These are phyloP conservation scores for Drosophila guanche DNA, from an alignment of 1,140 invertebrate species.

Conservation along the genomic window DNA sequence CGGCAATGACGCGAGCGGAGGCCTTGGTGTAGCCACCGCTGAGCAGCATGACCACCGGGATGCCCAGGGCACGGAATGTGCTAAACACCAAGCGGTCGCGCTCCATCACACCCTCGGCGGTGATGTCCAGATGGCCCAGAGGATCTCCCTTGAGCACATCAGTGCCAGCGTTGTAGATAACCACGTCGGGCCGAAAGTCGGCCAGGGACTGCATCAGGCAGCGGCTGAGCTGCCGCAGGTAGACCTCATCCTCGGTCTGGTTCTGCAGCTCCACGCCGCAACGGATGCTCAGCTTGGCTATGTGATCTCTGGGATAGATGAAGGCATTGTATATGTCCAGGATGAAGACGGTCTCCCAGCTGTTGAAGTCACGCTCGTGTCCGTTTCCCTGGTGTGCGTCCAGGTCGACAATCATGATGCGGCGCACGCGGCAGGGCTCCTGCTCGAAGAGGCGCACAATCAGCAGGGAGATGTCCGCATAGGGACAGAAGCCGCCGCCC, in stretches of 20 bases:
- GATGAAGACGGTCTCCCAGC: slow-evolving; percentile 90
- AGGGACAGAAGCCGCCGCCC: slow-evolving; percentile 94
- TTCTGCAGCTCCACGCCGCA: slow-evolving; percentile 88
- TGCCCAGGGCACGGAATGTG: slow-evolving; percentile 86
- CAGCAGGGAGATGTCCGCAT: slow-evolving; percentile 93
- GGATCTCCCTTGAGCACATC: slow-evolving; percentile 92
- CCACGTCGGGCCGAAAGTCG: slow-evolving; percentile 91
- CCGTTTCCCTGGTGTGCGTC: slow-evolving; percentile 97
- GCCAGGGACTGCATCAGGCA: slow-evolving; percentile 87
- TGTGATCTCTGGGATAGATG: slow-evolving; percentile 92
- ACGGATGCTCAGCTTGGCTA: slow-evolving; percentile 90
- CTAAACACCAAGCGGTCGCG: slow-evolving; percentile 93
- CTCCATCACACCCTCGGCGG: slow-evolving; percentile 90
- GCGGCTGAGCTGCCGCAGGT: slow-evolving; percentile 87
- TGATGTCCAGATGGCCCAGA: slow-evolving; percentile 88
- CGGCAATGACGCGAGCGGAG: slow-evolving; percentile 91
- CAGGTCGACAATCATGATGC: slow-evolving; percentile 93
- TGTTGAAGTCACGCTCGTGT: slow-evolving; percentile 91
- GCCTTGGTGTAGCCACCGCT: slow-evolving; percentile 92
- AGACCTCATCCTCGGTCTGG: slow-evolving; percentile 88
- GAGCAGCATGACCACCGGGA: slow-evolving; percentile 94
- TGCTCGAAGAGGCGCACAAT: slow-evolving; percentile 88
- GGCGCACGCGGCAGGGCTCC: slow-evolving; percentile 85
- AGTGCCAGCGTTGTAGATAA: slow-evolving; percentile 95
- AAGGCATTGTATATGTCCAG: slow-evolving; percentile 93